Conservation (phyloP, 2,113 vertebrate genomes). For the Baryphthengus martii region DNA sequence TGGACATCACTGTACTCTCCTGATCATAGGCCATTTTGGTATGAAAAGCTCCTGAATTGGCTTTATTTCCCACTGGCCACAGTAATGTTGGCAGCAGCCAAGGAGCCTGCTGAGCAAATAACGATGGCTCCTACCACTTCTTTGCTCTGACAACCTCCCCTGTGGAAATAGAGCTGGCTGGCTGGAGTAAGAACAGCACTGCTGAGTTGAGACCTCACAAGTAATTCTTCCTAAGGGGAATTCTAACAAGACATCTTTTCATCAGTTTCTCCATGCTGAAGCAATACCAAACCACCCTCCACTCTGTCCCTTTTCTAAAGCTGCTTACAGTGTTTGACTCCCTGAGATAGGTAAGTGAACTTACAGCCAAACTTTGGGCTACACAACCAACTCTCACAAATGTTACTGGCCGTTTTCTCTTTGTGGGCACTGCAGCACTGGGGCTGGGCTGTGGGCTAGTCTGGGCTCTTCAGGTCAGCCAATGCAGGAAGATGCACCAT, state of each 20-base stretch:
- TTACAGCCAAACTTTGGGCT: background rate
- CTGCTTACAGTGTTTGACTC: background rate
- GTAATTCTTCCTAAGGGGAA: background rate
- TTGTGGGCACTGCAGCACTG: background rate
- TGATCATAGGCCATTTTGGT: background rate
- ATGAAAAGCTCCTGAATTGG: background rate
- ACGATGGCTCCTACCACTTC: background rate
- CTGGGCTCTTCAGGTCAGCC: background rate
- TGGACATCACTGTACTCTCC: background rate
- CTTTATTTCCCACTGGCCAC: background rate
- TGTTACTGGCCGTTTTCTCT: background rate
- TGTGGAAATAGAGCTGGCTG: background rate
- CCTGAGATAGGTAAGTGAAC: background rate
- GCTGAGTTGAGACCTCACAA: background rate
- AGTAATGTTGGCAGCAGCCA: background rate
- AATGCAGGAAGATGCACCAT: background rate
- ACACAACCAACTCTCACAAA: background rate
- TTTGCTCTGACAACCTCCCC: background rate
- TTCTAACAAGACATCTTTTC: background rate
- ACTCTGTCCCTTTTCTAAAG: background rate
- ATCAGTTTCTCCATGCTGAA: background rate
- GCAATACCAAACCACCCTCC: background rate
- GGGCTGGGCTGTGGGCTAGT: background rate
- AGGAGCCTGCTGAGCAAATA: background rate
- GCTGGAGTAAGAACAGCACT: background rate